Conservation (phyloP, 1,140 invertebrate species). For the Lutraria rhynchaena region DNA sequence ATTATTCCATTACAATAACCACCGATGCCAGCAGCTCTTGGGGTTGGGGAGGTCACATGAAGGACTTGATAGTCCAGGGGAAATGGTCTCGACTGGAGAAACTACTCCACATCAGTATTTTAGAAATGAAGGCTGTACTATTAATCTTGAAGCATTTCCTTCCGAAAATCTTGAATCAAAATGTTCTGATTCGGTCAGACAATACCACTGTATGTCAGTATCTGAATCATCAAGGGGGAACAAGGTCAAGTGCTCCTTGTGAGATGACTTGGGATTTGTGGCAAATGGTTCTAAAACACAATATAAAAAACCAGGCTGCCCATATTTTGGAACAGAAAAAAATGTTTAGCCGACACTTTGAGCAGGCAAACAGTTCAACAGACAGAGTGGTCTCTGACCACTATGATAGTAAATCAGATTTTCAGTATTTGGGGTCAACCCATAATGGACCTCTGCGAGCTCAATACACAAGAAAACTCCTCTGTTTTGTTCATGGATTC, state of each 20-base stretch:
- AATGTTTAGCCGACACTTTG: conserved; percentile 29
- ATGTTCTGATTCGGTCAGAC: conserved; percentile 50
- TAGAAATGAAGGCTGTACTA: conserved; percentile 57
- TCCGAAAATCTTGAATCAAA: conserved; percentile 5
- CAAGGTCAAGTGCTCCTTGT: conserved; percentile 28
- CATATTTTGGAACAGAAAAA: conserved; percentile 27
- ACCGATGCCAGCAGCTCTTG: conserved; percentile 37
- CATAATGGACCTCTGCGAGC: conserved; percentile 53
- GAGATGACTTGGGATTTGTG: conserved; percentile 43
- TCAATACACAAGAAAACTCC: conserved; percentile 27
- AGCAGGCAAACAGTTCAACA: conserved; percentile 7
- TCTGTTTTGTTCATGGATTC: conserved; percentile 57
- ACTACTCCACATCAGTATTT: conserved; percentile 39
- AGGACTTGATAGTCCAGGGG: conserved; percentile 36
- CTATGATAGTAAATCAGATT: conserved; percentile 24
- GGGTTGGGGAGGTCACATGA: conserved; percentile 32
- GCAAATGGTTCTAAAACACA: conserved; percentile 31
- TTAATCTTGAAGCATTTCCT: conserved; percentile 48
- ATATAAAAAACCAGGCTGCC: conserved; percentile 44
- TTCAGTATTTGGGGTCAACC: conserved; percentile 36
- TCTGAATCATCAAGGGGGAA: conserved; percentile 46
- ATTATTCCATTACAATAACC: not conserved
- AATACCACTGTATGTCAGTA: conserved; percentile 44
- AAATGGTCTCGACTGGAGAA: conserved; percentile 31
- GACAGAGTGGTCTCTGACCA: conserved; percentile 56